Evolutionary conservation across 2,888 invertebrate genomes (phyloP).

Genomic region (Sisyra nigra): DNA sequence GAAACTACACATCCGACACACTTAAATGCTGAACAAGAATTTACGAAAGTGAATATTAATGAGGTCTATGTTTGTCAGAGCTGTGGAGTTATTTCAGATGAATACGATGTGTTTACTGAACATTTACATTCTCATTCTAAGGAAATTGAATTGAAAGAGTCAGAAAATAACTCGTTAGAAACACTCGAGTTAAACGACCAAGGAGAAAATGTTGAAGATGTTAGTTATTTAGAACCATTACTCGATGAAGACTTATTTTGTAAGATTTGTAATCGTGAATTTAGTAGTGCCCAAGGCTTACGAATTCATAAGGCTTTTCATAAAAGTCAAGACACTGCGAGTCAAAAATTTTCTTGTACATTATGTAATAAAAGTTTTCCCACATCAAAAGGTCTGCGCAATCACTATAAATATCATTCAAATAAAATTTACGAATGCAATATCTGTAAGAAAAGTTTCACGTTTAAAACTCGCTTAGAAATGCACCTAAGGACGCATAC

Average conservation of each 20-base stretch:
- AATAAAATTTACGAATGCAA: slow-evolving; percentile 17
- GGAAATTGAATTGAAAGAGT: no score
- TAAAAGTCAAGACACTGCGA: slow-evolving; percentile 10
- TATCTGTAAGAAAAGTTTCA: slow-evolving; percentile 20
- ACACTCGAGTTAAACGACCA: not conserved
- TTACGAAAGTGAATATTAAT: no score
- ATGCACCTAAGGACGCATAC: slow-evolving; percentile 18
- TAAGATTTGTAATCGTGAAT: slow-evolving; percentile 1
- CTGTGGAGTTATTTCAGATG: no score
- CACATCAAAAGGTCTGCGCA: slow-evolving; percentile 8
- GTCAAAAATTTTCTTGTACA: slow-evolving; percentile 12
- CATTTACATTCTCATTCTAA: no score
- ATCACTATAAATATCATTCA: slow-evolving; percentile 15
- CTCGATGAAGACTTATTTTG: not conserved
- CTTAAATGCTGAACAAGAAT: no score
- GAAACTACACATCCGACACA: no score
- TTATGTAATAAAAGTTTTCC: slow-evolving; percentile 13
- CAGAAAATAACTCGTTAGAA: not conserved
- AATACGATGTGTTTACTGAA: no score
- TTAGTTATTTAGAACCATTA: no score
- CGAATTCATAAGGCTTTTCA: slow-evolving; percentile 12
- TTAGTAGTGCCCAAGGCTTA: slow-evolving; percentile 1
- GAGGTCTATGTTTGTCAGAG: no score
- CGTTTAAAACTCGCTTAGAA: slow-evolving; percentile 18
- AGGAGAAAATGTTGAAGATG: not conserved